Evolutionary conservation across 2,797 vertebrate genomes (phyloP), one percentile per base, ranked within the genome.

Genomic region (Fistularia commersonii): DNA sequence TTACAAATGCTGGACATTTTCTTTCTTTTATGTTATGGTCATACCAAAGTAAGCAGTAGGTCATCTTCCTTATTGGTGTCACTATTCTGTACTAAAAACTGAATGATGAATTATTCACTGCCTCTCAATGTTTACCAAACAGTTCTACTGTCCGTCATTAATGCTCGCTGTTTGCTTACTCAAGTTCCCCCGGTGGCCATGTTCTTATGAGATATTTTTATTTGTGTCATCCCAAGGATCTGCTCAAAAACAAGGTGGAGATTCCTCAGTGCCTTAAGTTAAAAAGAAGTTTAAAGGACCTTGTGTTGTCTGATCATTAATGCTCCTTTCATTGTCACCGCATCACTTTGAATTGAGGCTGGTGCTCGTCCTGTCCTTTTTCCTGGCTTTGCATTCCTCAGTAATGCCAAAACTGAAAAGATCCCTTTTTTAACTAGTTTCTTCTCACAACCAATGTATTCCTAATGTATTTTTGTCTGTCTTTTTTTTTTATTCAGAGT

Each of bases 1-100:
- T 74, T 77, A 78, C 70, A 82, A 87, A 87, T 86, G 84, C 84
- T 87, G 87, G 86, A 82, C 84, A 84, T 84, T 82, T 81, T 65
- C 66, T 50, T 68, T 15, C 60, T 36, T 23, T 46, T 57, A 52
- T 78, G 48, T 78, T 79, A 69, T 73, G 60, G 33, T 80, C 11
- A 0, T 78, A 72, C 87, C 88, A 85, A 86, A 89, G 80, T 66
- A 76, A 43, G 51, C 45, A 53, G 62, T 60, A 41, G 13, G 75
- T 63, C 41, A 62, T 12, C 36, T 8, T 65, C 49, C 64, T 51
- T 32, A 32, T 46, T 59, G 23, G 48, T 59, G 59, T 63, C 51
- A 48, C 48, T 12, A 41, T 54, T 59, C 13, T 45, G 42, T 61
- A 35, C 44, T 51, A 44, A 57, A 8, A 47, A 46, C 51, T 69